phyloP scores from a whole-genome alignment of 1,140 invertebrate genomes.

The Pararge aegeria region DNA sequence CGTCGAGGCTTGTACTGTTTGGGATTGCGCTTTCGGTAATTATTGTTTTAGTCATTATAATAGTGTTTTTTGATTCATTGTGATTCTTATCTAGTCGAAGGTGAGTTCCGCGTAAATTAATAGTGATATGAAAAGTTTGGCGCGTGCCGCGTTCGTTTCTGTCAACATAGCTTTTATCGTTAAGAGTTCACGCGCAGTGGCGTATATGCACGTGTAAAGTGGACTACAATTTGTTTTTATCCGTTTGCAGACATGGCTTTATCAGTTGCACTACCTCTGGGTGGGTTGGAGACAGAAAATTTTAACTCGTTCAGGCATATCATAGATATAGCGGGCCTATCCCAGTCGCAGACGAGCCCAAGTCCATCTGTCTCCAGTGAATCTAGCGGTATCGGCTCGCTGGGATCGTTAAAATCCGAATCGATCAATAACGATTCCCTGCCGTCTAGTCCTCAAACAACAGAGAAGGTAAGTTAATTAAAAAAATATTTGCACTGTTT shows the following conservation, averaged over 20 bases:
- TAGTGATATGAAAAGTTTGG: constrained; percentile 54
- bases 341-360: constrained; percentile 72
- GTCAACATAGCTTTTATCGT: constrained; percentile 63
- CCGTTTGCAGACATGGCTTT: constrained; percentile 77
- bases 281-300: constrained; percentile 73
- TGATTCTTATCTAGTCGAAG: constrained; percentile 40
- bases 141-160: constrained; percentile 73
- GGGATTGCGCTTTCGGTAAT: constrained; percentile 74
- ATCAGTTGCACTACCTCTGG: constrained; percentile 74
- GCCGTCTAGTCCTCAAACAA: constrained; percentile 77
- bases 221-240: constrained; percentile 56
- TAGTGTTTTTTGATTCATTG: constrained; percentile 39
- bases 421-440: constrained; percentile 73
- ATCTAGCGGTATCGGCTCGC: constrained; percentile 77
- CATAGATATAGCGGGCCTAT: constrained; percentile 75
- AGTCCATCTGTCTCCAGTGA: constrained; percentile 76
- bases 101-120: constrained; percentile 35
- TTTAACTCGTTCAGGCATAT: constrained; percentile 77
- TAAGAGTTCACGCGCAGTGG: constrained; percentile 55
- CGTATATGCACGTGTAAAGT: constrained; percentile 70
- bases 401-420: constrained; percentile 77
- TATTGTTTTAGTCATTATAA: constrained; percentile 61
- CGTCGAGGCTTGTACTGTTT: constrained; percentile 74
- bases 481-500: constrained; percentile 56
- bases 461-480: constrained; percentile 71